Conservation (phyloP, 1,140 invertebrate genomes). For the Saccostrea echinata region DNA sequence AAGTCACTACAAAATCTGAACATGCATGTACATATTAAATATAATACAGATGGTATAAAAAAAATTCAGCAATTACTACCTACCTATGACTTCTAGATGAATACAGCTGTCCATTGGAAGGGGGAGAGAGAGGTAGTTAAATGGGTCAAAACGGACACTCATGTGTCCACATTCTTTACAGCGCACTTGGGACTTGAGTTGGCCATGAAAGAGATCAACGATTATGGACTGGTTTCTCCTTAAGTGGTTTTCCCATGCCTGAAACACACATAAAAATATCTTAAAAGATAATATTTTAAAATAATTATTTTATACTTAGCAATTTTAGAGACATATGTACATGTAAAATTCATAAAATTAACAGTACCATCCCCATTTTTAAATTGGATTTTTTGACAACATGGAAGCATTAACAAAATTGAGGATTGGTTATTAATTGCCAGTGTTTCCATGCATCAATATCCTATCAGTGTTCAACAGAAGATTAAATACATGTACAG, state of each 20-base stretch:
- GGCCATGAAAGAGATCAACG: constrained; percentile 94
- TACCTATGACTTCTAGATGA: constrained; percentile 85
- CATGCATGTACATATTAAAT: too few relatives aligned
- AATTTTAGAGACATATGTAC: neutral
- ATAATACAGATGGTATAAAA: too few relatives aligned
- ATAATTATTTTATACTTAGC: too few relatives aligned
- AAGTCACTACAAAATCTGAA: too few relatives aligned
- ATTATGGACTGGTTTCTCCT: constrained; percentile 90
- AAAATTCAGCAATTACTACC: neutral
- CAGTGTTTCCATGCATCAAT: too few relatives aligned
- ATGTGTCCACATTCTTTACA: constrained; percentile 89
- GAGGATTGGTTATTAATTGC: too few relatives aligned
- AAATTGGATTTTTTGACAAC: too few relatives aligned
- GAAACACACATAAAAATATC: constrained; percentile 44
- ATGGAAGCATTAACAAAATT: too few relatives aligned
- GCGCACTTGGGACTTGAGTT: constrained; percentile 90
- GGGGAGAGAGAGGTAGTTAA: constrained; percentile 92
- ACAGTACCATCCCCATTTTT: too few relatives aligned
- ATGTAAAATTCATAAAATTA: too few relatives aligned
- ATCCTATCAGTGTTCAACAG: too few relatives aligned
- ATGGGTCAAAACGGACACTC: constrained; percentile 93
- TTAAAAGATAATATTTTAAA: neutral
- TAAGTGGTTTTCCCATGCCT: constrained; percentile 91
- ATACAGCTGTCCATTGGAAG: constrained; percentile 84
- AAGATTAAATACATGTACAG: too few relatives aligned